phyloP scores from a whole-genome alignment of 1,140 invertebrate species.

The Plectrocnemia conspersa region DNA sequence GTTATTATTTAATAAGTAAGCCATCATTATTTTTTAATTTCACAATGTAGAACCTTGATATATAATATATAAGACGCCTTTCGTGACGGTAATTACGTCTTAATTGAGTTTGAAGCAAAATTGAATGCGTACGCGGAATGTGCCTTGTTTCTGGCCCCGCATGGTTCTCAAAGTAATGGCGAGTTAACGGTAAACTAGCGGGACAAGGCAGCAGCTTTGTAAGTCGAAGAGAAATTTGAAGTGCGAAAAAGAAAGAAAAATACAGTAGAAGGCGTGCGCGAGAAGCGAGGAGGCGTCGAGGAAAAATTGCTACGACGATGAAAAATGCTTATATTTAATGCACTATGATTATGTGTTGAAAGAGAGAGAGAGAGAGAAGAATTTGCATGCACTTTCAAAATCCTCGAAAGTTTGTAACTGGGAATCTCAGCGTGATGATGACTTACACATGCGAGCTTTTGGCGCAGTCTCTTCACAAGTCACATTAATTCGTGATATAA shows the following conservation, averaged over 20 bases:
- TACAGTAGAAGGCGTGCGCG: too few species aligned
- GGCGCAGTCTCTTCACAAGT: too few species aligned
- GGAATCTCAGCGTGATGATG: too few species aligned
- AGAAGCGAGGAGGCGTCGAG: background rate
- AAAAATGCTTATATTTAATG: constrained; percentile 11
- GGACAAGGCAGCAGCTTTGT: background rate
- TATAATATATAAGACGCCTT: too few species aligned
- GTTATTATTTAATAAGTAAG: too few species aligned
- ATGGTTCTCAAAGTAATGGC: too few species aligned
- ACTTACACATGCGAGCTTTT: too few species aligned
- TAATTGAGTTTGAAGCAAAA: background rate
- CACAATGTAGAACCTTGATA: too few species aligned
- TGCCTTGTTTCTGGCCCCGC: background rate
- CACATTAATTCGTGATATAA: too few species aligned
- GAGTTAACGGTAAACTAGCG: constrained; percentile 9
- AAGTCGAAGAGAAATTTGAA: background rate
- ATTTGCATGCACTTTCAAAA: background rate
- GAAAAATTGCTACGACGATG: constrained; percentile 1
- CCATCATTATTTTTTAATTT: too few species aligned
- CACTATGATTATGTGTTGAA: background rate
- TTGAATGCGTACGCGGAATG: background rate
- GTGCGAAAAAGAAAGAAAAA: background rate
- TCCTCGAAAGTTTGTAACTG: too few species aligned
- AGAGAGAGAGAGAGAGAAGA: background rate
- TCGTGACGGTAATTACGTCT: too few species aligned